Conservation (phyloP, 2,888 invertebrate genomes). For the Labia minor region DNA sequence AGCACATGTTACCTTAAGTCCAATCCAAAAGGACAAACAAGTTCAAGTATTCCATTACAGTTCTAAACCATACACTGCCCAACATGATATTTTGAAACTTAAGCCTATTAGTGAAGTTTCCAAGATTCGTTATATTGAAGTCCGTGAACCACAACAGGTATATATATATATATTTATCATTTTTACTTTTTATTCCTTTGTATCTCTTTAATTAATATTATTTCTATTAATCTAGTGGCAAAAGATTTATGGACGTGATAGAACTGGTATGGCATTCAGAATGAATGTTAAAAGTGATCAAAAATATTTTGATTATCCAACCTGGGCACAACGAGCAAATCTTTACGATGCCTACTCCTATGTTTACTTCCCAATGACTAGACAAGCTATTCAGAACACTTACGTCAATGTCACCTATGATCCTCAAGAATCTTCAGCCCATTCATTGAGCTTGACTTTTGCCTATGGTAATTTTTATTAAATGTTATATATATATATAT, state of each 20-base stretch:
- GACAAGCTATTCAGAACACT: constrained; percentile 40
- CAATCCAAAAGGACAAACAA: constrained; percentile 41
- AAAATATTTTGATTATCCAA: constrained; percentile 37
- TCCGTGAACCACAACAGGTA: constrained; percentile 27
- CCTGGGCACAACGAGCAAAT: constrained; percentile 30
- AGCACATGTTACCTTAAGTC: constrained; percentile 40
- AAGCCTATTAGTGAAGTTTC: constrained; percentile 42
- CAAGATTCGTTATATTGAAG: constrained; percentile 25
- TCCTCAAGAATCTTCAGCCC: constrained; percentile 39
- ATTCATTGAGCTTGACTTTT: constrained; percentile 38
- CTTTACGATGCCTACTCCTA: neutral
- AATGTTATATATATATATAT: no score
- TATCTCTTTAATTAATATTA: neutral
- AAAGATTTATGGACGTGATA: constrained; percentile 26
- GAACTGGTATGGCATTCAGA: constrained; percentile 44
- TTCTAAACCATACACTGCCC: constrained; percentile 52
- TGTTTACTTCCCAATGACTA: constrained; percentile 29
- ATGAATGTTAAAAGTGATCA: constrained; percentile 43
- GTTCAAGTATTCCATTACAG: constrained; percentile 47
- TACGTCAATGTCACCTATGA: constrained; percentile 43
- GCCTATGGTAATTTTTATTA: constrained; percentile 32
- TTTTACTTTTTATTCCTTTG: neutral
- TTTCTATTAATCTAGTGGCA: neutral
- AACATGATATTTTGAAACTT: constrained; percentile 44
- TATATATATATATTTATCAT: neutral